A percentile compares a stretch with the other conserved stretches of the same genome.
These are phyloP conservation scores for Chamaea fasciata DNA, from an alignment of 2,113 vertebrate genomes.

Conservation along the genomic window DNA sequence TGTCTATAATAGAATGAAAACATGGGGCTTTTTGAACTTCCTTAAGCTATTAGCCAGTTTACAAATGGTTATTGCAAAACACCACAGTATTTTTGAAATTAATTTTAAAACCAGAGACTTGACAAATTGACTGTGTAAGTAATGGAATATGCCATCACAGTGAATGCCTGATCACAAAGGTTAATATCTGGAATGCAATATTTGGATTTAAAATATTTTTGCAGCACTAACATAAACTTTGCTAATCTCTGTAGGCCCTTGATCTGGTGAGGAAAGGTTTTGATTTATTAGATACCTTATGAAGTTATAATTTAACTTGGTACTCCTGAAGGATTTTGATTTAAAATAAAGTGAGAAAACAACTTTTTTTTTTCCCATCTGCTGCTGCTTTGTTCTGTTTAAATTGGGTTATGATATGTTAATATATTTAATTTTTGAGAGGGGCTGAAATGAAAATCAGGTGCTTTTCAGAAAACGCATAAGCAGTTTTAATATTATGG, in stretches of 20 bases:
- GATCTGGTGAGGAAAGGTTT: conserved; percentile 40
- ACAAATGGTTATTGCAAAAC: conserved; percentile 54
- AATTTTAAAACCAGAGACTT: conserved; percentile 34
- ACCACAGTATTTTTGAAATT: background rate
- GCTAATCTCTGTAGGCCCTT: conserved; percentile 44
- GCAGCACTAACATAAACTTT: conserved; percentile 46
- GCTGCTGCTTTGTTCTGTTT: background rate
- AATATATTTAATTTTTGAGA: background rate
- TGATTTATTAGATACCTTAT: background rate
- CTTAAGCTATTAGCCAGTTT: conserved; percentile 48
- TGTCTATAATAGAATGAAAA: conserved; percentile 39
- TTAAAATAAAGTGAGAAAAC: background rate
- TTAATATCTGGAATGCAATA: conserved; percentile 57
- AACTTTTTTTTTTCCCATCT: background rate
- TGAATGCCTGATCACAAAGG: conserved; percentile 60
- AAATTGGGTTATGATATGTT: background rate
- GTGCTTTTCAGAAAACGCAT: background rate
- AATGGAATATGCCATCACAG: conserved; percentile 41
- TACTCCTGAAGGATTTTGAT: background rate
- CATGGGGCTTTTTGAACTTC: conserved; percentile 52
- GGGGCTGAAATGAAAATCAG: background rate
- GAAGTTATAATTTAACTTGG: conserved; percentile 34
- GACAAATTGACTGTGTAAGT: conserved; percentile 49
- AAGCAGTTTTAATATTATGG: background rate
- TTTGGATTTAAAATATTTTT: conserved; percentile 71